phyloP scores from a whole-genome alignment of 2,113 vertebrate species.

The Apteryx owenii region DNA sequence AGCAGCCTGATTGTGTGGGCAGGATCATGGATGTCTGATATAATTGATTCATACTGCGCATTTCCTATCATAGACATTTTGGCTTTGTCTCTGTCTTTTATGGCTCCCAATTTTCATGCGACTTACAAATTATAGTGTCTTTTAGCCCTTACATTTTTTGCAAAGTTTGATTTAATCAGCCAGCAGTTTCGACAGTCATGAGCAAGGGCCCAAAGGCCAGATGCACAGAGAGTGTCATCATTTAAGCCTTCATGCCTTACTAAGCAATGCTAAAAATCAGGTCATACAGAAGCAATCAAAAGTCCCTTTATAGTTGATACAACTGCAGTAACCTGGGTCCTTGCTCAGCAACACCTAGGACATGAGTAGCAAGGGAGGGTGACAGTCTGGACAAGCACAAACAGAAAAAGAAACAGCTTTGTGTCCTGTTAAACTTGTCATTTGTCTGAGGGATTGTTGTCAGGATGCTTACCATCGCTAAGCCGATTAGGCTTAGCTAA shows the following conservation, averaged over 20 bases:
- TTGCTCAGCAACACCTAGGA: background rate
- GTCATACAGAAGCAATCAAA: background rate
- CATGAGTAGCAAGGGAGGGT: background rate
- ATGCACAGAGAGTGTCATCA: rapidly evolving
- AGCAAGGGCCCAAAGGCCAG: background rate
- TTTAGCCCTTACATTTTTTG: background rate
- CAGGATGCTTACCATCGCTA: background rate
- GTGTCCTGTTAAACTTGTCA: background rate
- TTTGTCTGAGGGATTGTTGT: background rate
- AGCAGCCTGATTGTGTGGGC: background rate
- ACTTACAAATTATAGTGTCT: background rate
- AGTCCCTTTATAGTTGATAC: background rate
- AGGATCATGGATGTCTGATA: background rate
- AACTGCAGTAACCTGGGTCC: background rate
- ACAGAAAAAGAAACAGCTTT: background rate
- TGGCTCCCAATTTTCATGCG: background rate
- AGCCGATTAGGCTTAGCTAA: background rate
- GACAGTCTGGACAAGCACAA: background rate
- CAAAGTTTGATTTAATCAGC: background rate
- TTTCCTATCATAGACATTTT: background rate
- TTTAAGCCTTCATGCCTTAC: background rate
- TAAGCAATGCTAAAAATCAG: background rate
- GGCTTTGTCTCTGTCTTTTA: background rate
- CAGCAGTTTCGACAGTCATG: background rate
- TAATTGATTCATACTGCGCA: background rate